Evolutionary conservation across 1,140 invertebrate genomes (phyloP), one percentile per base, ranked within the genome.

Genomic region (Oreohelix idahoensis): DNA sequence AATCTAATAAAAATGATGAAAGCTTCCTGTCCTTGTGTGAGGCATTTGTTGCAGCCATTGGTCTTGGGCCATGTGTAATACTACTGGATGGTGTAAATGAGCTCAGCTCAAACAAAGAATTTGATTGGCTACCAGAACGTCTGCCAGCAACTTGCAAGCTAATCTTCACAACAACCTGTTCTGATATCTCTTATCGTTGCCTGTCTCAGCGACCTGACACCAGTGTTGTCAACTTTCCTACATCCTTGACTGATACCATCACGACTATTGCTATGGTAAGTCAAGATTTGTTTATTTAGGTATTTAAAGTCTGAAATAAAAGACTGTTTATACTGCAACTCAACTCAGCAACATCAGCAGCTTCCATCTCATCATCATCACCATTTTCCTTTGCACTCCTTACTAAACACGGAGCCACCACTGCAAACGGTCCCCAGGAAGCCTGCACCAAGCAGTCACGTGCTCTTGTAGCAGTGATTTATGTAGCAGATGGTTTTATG

Each of bases 11-110:
- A 0, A 84, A 86, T 82, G 36, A 36, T 8, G 13, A 81, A 1
- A 86, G 70, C 35, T 90, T 90, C 74, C 84, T 83, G 81, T 86
- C 87, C 66, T 75, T 90, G 23, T 88, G 86, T 84, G 87, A 91
- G 58, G 86, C 90, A 49, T 92, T 92, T 79, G 75, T 87, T 35
- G 89, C 91, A 0, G 85, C 90, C 20, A 42, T 89, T 0, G 83
- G 85, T 10, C 85, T 90, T 8, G 89, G 89, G n/a, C 91, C 91
- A 13, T 91, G 88, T 87, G 87, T 92, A 13, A 78, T 92, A 45
- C 77, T 92, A 0, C 36, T 92, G 29, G 91, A 92, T 86, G 91
- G 91, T 11, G 63, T 91, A 0, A 90, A 92, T 87, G 89, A 91
- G 73, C 82, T 92, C 29, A 85, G 83, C n/a, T 83, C 79, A n/a